A percentile compares a stretch with the other conserved stretches of the same genome.
phyloP scores from a whole-genome alignment of 1,140 invertebrate genomes.

The Alviniconcha marisindica region DNA sequence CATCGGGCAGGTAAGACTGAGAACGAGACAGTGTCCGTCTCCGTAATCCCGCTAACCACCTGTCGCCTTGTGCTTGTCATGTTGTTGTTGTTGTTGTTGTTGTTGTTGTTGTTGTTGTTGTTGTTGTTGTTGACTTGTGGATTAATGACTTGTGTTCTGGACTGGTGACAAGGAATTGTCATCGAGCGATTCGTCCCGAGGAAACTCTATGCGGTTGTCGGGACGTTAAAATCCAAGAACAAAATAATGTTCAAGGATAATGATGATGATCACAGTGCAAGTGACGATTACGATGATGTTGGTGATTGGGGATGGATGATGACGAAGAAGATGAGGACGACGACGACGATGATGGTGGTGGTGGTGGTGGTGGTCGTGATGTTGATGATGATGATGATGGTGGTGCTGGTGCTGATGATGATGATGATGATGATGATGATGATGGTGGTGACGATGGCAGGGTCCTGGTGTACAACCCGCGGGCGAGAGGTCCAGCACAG shows the following conservation, averaged over 20 bases:
- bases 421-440: neutral
- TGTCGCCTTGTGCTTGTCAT: neutral
- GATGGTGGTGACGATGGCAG: slow-evolving; percentile 37
- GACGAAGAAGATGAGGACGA: neutral
- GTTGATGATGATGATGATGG: neutral
- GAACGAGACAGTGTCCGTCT: too few relatives aligned
- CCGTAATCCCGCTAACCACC: too few relatives aligned
- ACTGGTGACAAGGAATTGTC: too few relatives aligned
- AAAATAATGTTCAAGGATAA: too few relatives aligned
- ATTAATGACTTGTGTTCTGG: too few relatives aligned
- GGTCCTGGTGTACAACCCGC: slow-evolving; percentile 53
- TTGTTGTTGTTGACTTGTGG: too few relatives aligned
- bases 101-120: too few relatives aligned
- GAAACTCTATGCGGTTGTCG: too few relatives aligned
- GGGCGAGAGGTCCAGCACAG: slow-evolving; percentile 28
- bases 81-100: neutral
- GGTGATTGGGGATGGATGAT: neutral
- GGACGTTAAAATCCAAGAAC: too few relatives aligned
- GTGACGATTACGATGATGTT: too few relatives aligned
- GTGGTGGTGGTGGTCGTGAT: neutral
- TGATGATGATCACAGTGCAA: too few relatives aligned
- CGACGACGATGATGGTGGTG: neutral
- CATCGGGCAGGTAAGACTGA: slow-evolving; percentile 22
- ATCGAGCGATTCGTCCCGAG: too few relatives aligned
- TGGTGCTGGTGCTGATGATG: neutral